These are phyloP conservation scores for Oncorhynchus tshawytscha DNA, from an alignment of 2,113 vertebrate genomes.

Conservation along the genomic window DNA sequence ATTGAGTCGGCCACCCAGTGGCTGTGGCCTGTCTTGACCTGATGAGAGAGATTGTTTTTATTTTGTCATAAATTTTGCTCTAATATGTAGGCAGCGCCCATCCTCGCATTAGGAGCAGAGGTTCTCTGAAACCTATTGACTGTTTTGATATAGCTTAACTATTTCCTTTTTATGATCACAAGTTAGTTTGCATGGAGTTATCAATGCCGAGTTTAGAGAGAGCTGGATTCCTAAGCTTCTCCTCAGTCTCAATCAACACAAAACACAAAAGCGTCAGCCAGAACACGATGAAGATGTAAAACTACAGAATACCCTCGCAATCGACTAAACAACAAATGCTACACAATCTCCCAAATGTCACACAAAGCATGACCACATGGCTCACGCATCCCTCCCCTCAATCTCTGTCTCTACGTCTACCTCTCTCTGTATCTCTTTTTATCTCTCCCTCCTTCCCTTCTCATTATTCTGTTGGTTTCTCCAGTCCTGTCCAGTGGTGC, in stretches of 20 bases:
- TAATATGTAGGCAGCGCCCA: too few relatives aligned
- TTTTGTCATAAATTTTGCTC: too few relatives aligned
- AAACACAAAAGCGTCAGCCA: neutral
- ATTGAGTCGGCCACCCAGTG: too few relatives aligned
- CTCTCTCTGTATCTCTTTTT: slow-evolving; percentile 24
- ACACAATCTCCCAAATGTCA: neutral
- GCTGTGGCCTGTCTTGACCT: too few relatives aligned
- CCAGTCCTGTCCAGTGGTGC: slow-evolving; percentile 29
- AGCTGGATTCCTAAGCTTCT: neutral
- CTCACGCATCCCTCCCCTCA: neutral
- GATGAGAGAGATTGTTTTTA: too few relatives aligned
- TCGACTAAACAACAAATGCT: too few relatives aligned
- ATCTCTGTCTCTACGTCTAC: slow-evolving; percentile 32
- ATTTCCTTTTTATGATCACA: neutral
- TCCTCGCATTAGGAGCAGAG: too few relatives aligned
- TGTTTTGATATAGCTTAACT: neutral
- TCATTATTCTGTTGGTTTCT: slow-evolving; percentile 66
- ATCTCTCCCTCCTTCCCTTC: slow-evolving; percentile 33
- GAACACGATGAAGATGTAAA: neutral
- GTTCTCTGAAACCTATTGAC: too few relatives aligned
- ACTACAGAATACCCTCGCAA: neutral
- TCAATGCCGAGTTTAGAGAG: neutral
- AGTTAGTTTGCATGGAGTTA: neutral
- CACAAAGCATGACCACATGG: slow-evolving; percentile 7
- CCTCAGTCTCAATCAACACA: neutral